Evolutionary conservation across 2,797 vertebrate genomes (phyloP).

Genomic region (Aplochiton taeniatus): DNA sequence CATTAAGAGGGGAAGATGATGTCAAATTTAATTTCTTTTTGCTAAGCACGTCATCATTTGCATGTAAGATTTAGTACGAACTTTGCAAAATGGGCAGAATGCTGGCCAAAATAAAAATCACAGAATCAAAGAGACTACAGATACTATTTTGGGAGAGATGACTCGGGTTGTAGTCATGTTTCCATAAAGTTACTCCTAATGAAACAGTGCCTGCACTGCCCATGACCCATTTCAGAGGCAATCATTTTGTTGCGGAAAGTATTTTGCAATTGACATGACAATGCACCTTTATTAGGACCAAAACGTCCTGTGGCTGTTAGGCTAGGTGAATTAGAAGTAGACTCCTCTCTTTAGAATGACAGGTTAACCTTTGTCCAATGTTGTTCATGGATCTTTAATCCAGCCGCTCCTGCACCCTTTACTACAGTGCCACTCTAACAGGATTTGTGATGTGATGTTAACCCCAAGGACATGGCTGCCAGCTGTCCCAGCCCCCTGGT

Average conservation of each 20-base stretch:
- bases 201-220: no score
- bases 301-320: not conserved
- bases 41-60: not conserved
- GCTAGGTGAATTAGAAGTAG: no score
- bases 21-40: not conserved
- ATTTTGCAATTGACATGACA: no score
- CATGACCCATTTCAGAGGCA: no score
- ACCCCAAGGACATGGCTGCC: conserved; percentile 51
- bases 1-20: not conserved
- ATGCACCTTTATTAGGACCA: no score
- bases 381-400: conserved; percentile 61
- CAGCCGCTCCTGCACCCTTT: conserved; percentile 57
- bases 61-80: not conserved
- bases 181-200: no score
- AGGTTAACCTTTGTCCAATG: conserved; percentile 48
- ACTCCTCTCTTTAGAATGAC: conserved; percentile 9
- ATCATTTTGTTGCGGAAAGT: no score
- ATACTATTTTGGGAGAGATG: no score
- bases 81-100: not conserved
- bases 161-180: no score
- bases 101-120: no score
- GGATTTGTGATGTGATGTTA: conserved; percentile 63
- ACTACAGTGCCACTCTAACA: conserved; percentile 65
- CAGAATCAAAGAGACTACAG: no score
- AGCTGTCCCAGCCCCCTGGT: conserved; percentile 64